A percentile compares a stretch with the other conserved stretches of the same genome.
Evolutionary conservation across 2,113 vertebrate genomes (phyloP).

Genomic region (Syngnathus floridae): DNA sequence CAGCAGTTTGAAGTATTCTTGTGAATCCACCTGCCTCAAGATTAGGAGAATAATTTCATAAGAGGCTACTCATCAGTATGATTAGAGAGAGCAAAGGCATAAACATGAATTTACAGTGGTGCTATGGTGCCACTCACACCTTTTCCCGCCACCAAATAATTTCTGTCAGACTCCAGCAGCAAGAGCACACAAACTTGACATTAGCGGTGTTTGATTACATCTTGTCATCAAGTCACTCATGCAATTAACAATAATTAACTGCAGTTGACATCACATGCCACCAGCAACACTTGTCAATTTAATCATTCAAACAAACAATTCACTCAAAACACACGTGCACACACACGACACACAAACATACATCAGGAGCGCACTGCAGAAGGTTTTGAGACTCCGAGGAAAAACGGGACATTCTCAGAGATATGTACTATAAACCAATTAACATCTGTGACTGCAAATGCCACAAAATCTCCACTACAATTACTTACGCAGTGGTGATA

Average conservation of each 20-base stretch:
- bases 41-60: background rate
- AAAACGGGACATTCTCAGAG: slow-evolving; percentile 20
- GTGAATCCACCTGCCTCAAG: background rate
- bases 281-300: slow-evolving; percentile 2
- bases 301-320: background rate
- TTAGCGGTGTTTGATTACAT: background rate
- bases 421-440: slow-evolving; percentile 48
- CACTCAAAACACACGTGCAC: background rate
- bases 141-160: background rate
- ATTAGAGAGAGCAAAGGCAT: background rate
- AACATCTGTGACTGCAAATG: slow-evolving; percentile 38
- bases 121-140: background rate
- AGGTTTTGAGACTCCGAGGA: slow-evolving; percentile 1
- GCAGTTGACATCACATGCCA: background rate
- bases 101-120: background rate
- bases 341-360: background rate
- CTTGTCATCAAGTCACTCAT: slow-evolving; percentile 8
- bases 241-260: slow-evolving; percentile 4
- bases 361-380: slow-evolving; percentile 8
- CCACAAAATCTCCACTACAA: slow-evolving; percentile 40
- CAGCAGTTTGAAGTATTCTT: background rate
- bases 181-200: background rate
- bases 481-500: slow-evolving; percentile 31
- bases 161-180: background rate
- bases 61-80: background rate